phyloP scores from a whole-genome alignment of 2,113 vertebrate species.

The Eira barbara region DNA sequence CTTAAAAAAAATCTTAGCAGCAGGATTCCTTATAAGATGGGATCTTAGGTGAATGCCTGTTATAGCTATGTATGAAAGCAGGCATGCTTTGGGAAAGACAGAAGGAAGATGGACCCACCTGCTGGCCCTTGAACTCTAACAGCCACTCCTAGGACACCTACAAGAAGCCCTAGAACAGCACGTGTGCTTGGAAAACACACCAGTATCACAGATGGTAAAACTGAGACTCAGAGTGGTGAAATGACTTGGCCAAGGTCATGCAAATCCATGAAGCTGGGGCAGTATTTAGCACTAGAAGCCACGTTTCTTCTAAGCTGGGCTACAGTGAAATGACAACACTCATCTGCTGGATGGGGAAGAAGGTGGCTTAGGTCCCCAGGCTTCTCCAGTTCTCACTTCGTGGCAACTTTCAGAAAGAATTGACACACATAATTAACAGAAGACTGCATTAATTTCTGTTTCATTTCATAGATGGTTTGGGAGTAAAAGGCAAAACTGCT shows the following conservation, averaged over 20 bases:
- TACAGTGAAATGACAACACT: neutral
- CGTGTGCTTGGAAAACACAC: neutral
- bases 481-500: slow-evolving; percentile 61
- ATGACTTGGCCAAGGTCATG: neutral
- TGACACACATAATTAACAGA: slow-evolving; percentile 21
- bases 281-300: neutral
- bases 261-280: neutral
- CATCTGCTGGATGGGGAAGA: neutral
- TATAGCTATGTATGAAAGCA: neutral
- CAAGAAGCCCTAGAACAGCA: neutral
- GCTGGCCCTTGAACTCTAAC: neutral
- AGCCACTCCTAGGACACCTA: neutral
- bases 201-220: neutral
- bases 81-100: neutral
- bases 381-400: neutral
- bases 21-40: neutral
- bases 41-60: neutral
- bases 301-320: neutral
- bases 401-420: slow-evolving; percentile 28
- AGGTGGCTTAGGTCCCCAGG: neutral
- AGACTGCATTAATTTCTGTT: slow-evolving; percentile 14
- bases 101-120: neutral
- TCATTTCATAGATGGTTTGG: slow-evolving; percentile 57
- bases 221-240: neutral
- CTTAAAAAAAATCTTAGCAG: neutral